These are phyloP conservation scores for Byasa hedistus DNA, from an alignment of 2,888 invertebrate species.

Conservation along the genomic window DNA sequence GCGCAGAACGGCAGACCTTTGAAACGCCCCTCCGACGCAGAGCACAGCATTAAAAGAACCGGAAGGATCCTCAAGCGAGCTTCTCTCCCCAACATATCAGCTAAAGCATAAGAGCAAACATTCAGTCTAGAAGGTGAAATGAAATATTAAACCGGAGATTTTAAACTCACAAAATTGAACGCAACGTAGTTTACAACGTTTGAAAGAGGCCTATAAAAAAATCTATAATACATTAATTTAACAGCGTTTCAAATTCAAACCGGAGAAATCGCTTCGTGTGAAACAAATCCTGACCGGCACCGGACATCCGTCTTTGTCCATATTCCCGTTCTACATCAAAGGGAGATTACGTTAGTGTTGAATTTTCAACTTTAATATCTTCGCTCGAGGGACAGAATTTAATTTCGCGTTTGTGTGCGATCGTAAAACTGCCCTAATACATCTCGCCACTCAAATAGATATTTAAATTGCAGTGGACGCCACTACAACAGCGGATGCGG, in stretches of 20 bases:
- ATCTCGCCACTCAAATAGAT: slow-evolving; percentile 66
- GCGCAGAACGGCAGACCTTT: slow-evolving; percentile 60
- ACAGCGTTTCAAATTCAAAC: slow-evolving; percentile 38
- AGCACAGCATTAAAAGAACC: slow-evolving; percentile 65
- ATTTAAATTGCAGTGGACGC: slow-evolving; percentile 68
- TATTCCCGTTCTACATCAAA: slow-evolving; percentile 79
- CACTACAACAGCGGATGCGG: slow-evolving; percentile 59
- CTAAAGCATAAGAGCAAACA: slow-evolving; percentile 19
- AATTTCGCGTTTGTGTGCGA: slow-evolving; percentile 36
- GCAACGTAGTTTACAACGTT: neutral
- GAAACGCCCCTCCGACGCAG: slow-evolving; percentile 47
- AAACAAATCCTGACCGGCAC: slow-evolving; percentile 80
- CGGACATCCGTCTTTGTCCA: slow-evolving; percentile 80
- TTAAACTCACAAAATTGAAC: neutral
- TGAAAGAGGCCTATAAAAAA: neutral
- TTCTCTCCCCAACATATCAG: slow-evolving; percentile 43
- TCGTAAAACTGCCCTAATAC: slow-evolving; percentile 62
- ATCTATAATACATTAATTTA: slow-evolving; percentile 10
- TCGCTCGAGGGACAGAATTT: slow-evolving; percentile 42
- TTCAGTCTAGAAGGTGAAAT: slow-evolving; percentile 4
- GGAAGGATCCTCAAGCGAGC: slow-evolving; percentile 63
- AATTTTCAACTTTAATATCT: slow-evolving; percentile 60
- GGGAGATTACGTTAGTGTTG: slow-evolving; percentile 61
- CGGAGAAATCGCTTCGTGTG: slow-evolving; percentile 67
- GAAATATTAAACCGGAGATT: neutral